Conservation (phyloP, 64 coral and sea anemone genomes). For the Montipora sp. region DNA sequence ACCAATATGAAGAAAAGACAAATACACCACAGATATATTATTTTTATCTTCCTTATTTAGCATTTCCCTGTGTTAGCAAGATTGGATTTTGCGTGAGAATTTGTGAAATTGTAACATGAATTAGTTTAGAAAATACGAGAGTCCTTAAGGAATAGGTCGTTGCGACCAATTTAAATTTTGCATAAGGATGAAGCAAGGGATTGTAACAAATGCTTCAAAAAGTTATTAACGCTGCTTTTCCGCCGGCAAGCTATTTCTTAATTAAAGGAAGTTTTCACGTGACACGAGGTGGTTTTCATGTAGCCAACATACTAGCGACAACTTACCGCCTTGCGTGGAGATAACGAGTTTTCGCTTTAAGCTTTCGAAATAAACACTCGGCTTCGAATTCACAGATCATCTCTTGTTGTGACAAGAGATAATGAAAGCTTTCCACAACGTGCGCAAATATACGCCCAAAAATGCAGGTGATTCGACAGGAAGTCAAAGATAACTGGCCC, state of each 20-base stretch:
- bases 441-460: background rate
- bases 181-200: no score
- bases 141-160: no score
- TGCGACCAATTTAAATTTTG: no score
- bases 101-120: no score
- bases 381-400: background rate
- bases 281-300: background rate
- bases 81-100: background rate
- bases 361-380: background rate
- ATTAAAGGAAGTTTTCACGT: background rate
- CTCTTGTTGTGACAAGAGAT: background rate
- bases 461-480: conserved; percentile 16
- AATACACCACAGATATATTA: conserved; percentile 8
- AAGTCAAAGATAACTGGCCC: conserved; percentile 5
- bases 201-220: background rate
- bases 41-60: conserved; percentile 15
- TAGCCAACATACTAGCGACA: background rate
- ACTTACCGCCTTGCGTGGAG: background rate
- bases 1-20: background rate
- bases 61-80: background rate
- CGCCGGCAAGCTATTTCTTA: background rate
- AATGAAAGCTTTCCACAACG: conserved; percentile 18
- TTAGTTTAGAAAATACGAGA: no score
- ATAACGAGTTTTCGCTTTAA: background rate
- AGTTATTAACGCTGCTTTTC: no score